A percentile compares a stretch with the other conserved stretches of the same genome.
Conservation (phyloP, 2,113 vertebrate genomes). For the Leptocoma aspasia region DNA sequence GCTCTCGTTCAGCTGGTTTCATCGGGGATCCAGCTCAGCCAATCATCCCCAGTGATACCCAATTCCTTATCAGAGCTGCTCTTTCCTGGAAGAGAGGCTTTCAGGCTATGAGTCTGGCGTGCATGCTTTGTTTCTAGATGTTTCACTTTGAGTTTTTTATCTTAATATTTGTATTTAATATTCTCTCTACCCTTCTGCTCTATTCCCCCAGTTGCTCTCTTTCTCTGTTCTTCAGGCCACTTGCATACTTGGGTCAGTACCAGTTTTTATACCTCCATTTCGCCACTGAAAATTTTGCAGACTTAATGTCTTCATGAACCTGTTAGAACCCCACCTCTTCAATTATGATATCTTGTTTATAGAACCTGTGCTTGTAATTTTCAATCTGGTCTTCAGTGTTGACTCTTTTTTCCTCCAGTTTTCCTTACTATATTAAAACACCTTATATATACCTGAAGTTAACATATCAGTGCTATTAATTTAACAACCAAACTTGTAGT, state of each 20-base stretch:
- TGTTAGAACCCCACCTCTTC: not conserved
- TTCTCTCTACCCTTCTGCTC: not conserved
- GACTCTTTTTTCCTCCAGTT: not conserved
- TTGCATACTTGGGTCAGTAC: not conserved
- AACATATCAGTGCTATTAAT: not conserved
- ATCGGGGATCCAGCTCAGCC: accelerated
- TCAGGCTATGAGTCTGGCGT: not conserved
- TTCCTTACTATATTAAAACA: not conserved
- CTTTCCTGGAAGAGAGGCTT: not conserved
- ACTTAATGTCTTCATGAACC: not conserved
- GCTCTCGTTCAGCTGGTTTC: not conserved
- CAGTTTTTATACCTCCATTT: not conserved
- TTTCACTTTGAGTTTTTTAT: not conserved
- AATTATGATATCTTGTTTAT: not conserved
- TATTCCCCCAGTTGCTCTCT: not conserved
- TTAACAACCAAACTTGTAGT: not conserved
- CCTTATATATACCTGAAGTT: not conserved
- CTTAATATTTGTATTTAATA: not conserved
- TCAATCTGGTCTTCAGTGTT: not conserved
- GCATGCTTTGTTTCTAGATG: not conserved
- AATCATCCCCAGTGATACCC: accelerated
- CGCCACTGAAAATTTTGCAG: not conserved
- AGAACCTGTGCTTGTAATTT: not conserved
- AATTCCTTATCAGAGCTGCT: not conserved
- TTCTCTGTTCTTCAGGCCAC: not conserved